phyloP scores from a whole-genome alignment of 2,113 vertebrate genomes.

The Neodon shergylaensis region DNA sequence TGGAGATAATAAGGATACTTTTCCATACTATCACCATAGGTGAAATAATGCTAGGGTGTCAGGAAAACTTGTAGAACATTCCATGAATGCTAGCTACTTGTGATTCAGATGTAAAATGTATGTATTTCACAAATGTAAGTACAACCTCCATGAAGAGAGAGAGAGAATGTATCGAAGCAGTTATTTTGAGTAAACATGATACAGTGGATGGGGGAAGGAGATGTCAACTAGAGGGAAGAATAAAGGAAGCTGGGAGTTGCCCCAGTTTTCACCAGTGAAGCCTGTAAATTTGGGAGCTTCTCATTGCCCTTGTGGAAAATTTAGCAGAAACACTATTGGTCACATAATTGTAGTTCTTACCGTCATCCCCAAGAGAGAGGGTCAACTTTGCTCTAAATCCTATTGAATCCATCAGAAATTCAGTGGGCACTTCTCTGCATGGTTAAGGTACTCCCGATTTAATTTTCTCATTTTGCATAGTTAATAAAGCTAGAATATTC shows the following conservation, averaged over 20 bases:
- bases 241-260: background rate
- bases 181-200: background rate
- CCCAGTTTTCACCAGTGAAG: background rate
- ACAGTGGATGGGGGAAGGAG: background rate
- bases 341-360: background rate
- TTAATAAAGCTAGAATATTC: background rate
- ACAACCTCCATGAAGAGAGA: background rate
- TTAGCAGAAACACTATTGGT: background rate
- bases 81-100: background rate
- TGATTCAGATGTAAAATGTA: background rate
- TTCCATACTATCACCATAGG: background rate
- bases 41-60: background rate
- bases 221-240: background rate
- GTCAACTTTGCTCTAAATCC: background rate
- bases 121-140: background rate
- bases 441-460: background rate
- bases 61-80: background rate
- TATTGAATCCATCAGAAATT: background rate
- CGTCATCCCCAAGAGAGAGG: background rate
- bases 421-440: background rate
- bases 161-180: fast-evolving
- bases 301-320: background rate
- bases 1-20: background rate
- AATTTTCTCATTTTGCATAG: conserved; percentile 10
- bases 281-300: background rate